phyloP scores from a whole-genome alignment of 2,888 invertebrate species.

The Lithosia quadra region DNA sequence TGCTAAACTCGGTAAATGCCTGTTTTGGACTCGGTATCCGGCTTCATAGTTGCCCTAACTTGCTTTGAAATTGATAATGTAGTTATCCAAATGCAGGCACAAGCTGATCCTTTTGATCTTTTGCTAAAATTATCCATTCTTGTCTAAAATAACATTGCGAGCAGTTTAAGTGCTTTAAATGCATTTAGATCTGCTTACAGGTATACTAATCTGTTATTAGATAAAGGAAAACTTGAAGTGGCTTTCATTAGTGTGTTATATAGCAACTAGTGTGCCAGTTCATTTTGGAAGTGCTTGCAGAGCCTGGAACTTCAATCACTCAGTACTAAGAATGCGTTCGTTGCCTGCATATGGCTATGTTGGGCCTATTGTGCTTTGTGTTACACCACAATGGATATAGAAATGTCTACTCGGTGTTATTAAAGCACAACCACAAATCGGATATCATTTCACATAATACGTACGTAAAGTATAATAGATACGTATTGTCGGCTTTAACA shows the following conservation, averaged over 20 bases:
- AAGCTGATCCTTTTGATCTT: not conserved
- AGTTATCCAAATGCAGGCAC: not conserved
- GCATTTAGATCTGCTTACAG: no score
- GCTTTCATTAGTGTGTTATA: not conserved
- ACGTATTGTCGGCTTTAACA: slow-evolving; percentile 48
- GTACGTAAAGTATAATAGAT: slow-evolving; percentile 12
- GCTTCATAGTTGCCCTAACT: no score
- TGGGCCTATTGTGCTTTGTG: slow-evolving; percentile 27
- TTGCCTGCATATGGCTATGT: slow-evolving; percentile 18
- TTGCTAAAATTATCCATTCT: not conserved
- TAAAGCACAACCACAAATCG: slow-evolving; percentile 49
- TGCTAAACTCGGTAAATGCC: no score
- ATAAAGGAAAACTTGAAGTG: slow-evolving; percentile 1
- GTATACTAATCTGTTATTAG: no score
- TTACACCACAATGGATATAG: slow-evolving; percentile 32
- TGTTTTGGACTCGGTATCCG: no score
- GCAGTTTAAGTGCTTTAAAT: not conserved
- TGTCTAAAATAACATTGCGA: not conserved
- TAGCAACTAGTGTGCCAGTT: not conserved
- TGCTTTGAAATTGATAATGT: no score
- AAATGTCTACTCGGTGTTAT: slow-evolving; percentile 42
- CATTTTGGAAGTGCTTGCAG: not conserved
- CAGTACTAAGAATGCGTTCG: slow-evolving; percentile 14
- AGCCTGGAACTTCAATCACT: slow-evolving; percentile 22
- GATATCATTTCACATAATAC: slow-evolving; percentile 57